A percentile compares a stretch with the other conserved stretches of the same genome.
phyloP scores from a whole-genome alignment of 1,140 invertebrate species.

The Mactra quadrangularis region DNA sequence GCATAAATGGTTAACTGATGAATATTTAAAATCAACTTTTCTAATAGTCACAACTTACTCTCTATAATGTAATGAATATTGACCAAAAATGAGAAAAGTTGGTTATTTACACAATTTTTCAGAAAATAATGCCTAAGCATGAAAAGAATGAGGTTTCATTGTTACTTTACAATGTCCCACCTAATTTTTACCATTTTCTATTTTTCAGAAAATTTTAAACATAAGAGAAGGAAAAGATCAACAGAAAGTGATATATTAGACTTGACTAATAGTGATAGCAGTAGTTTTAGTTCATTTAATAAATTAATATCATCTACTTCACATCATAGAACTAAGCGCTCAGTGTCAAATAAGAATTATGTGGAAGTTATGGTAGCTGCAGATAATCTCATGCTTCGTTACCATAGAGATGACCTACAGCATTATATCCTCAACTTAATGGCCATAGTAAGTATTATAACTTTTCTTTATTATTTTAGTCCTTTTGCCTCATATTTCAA shows the following conservation, averaged over 20 bases:
- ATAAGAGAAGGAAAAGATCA: conserved; percentile 58
- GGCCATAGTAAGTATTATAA: conserved; percentile 90
- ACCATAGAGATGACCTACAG: conserved; percentile 84
- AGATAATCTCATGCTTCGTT: conserved; percentile 92
- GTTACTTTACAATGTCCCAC: too few relatives aligned
- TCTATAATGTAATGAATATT: too few relatives aligned
- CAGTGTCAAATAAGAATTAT: conserved; percentile 87
- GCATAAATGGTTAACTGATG: too few relatives aligned
- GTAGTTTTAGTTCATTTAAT: conserved; percentile 46
- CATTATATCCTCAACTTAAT: conserved; percentile 95
- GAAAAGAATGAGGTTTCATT: too few relatives aligned
- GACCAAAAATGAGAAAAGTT: too few relatives aligned
- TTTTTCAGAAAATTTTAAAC: conserved; percentile 65
- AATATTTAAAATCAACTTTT: too few relatives aligned
- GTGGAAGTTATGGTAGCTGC: conserved; percentile 94
- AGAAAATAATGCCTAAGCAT: too few relatives aligned
- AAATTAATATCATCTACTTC: conserved; percentile 51
- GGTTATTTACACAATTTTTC: too few relatives aligned
- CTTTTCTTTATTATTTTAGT: too few relatives aligned
- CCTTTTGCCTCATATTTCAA: too few relatives aligned
- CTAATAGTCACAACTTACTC: too few relatives aligned
- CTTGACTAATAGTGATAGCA: conserved; percentile 44
- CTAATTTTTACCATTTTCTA: conserved; percentile 15
- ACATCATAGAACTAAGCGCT: conserved; percentile 70
- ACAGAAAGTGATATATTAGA: conserved; percentile 42